phyloP scores from a whole-genome alignment of 2,113 vertebrate genomes.

The Mesoclemmys tuberculata region DNA sequence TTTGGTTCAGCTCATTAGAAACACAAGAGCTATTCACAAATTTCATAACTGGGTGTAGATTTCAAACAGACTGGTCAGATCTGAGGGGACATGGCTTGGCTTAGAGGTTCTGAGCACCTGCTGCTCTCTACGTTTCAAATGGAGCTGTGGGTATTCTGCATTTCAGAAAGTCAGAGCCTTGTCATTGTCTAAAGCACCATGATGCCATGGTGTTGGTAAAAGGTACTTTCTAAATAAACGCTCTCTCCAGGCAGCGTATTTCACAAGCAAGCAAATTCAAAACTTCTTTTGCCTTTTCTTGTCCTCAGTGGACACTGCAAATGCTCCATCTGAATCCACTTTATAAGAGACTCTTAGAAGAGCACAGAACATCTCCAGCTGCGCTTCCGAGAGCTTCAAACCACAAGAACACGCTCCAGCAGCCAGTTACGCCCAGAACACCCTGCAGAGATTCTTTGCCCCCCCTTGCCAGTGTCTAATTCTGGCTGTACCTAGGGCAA shows the following conservation, averaged over 20 bases:
- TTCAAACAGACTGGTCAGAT: conserved; percentile 3
- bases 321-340: neutral
- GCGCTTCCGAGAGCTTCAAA: neutral
- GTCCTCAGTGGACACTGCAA: neutral
- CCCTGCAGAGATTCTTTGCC: neutral
- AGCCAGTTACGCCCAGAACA: neutral
- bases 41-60: conserved; percentile 3
- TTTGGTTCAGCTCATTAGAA: conserved; percentile 13
- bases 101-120: neutral
- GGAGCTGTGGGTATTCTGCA: neutral
- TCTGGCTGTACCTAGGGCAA: neutral
- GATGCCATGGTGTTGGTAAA: neutral
- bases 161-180: neutral
- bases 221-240: neutral
- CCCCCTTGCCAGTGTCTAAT: neutral
- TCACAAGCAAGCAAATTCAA: neutral
- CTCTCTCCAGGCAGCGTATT: neutral
- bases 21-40: conserved; percentile 30
- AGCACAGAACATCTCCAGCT: neutral
- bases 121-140: neutral
- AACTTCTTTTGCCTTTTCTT: neutral
- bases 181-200: neutral
- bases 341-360: accelerated
- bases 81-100: neutral
- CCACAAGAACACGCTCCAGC: neutral